Evolutionary conservation across 2,113 vertebrate genomes (phyloP), one percentile per base, ranked within the genome.

Genomic region (Phoenicopterus ruber): DNA sequence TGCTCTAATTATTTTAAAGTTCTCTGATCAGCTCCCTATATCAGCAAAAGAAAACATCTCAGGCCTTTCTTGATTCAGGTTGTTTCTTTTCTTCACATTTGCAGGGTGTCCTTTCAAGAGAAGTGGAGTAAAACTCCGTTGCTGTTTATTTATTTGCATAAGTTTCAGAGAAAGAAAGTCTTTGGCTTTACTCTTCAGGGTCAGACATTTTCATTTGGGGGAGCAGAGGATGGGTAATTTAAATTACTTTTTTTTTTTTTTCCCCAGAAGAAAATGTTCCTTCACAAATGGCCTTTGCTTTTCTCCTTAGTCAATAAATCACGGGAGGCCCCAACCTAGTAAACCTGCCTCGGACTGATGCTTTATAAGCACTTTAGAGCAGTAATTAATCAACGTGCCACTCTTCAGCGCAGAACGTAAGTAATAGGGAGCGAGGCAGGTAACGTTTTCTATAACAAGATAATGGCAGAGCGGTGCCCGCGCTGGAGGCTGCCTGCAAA

Each of bases 321-420:
- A 96, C 46, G n/a, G 66, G 91, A 95, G 86, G 94, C 91, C 94
- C 93, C 86, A 95, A 12, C 91, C 96, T 85, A 95, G 95, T 96
- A 97, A 96, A 95, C 96, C 94, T 93, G 95, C 94, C 95, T 80
- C 42, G 78, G 58, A 85, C 91, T 70, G 81, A 80, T 95, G 91
- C 94, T 94, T 97, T 96, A 96, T 95, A 95, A 97, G 95, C 96
- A 97, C 89, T 95, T 97, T 96, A 91, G 91, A 95, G 85, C 18
- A 63, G 94, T 89, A 97, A 96, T 94, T 95, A 96, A 97, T 97
- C 96, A 97, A 63, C 0, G 4, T 96, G 91, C 82, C 81, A 87
- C 78, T 92, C 94, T 89, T 90, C 78, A 36, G 63, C 5, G 8
- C 77, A 46, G 58, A 67, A 87, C 63, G 40, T 17, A 67, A 96